These are phyloP conservation scores for Agrilus cyanescens DNA, from an alignment of 2,888 invertebrate genomes.

Conservation along the genomic window DNA sequence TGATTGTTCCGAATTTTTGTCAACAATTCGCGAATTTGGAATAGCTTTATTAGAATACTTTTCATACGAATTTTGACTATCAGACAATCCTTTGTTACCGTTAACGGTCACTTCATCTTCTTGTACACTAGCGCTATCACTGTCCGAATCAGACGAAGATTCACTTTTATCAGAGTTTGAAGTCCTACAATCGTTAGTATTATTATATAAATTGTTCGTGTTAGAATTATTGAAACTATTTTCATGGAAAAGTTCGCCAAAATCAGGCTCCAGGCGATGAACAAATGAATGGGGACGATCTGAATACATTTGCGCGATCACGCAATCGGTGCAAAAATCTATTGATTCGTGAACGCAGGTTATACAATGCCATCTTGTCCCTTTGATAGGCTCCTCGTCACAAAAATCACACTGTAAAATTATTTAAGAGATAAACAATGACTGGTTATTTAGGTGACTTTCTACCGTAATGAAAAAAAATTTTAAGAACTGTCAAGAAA, in stretches of 20 bases:
- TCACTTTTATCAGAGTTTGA: conserved; percentile 1
- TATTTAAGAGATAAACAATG: neutral
- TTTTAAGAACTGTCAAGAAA: neutral
- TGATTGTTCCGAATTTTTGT: too few species aligned
- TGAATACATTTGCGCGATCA: conserved; percentile 42
- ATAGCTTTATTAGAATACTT: too few species aligned
- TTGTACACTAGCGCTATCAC: too few species aligned
- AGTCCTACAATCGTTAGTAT: conserved; percentile 5
- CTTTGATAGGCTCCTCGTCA: conserved; percentile 48
- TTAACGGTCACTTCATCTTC: too few species aligned
- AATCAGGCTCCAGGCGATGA: conserved; percentile 32
- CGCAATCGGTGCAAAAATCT: conserved; percentile 56
- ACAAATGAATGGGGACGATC: conserved; percentile 36
- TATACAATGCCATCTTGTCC: conserved; percentile 58
- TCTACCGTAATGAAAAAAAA: too few species aligned
- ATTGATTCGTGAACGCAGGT: conserved; percentile 44
- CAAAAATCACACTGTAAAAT: conserved; percentile 50
- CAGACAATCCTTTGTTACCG: too few species aligned
- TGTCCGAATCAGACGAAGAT: too few species aligned
- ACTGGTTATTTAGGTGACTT: neutral
- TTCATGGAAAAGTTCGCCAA: conserved; percentile 4
- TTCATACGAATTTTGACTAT: too few species aligned
- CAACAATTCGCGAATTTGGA: too few species aligned
- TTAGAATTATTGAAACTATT: conserved; percentile 6
- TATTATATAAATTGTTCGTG: conserved; percentile 7